Evolutionary conservation across 2,113 vertebrate species (phyloP), one percentile per base, ranked within the genome.

Genomic region (Dolichotis patagonum): DNA sequence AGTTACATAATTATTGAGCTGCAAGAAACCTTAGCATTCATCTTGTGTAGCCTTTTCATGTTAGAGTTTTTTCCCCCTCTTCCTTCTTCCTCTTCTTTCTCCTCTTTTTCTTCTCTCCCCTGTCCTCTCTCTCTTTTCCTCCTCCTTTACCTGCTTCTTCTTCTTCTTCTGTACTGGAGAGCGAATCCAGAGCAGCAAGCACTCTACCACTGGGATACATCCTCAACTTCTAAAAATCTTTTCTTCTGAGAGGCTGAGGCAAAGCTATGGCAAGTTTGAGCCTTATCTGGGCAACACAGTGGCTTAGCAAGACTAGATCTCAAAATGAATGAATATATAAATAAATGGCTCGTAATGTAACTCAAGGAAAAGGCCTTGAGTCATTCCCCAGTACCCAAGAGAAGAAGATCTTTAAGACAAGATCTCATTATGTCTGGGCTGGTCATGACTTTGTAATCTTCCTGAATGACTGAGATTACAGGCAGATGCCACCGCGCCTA

Each of bases 1-100:
- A 89, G 62, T 89, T 84, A 86, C 17, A 26, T 63, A 89, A 86
- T 84, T 83, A 67, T n/a, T 35, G 58, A 93, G 46, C 32, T 82
- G 35, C 24, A 91, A 54, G 75, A 88, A 84, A 16, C 26, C 26
- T 77, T 46, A 67, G 14, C 24, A 32, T 52, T 86, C 75, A 63
- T 90, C 56, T 80, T 93, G 16, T 67, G 92, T 17, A 83, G 65
- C 0, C 52, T 62, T 93, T 83, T 94, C 16, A 52, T 80, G 30
- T 49, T 80, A 80, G 2, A 52, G 46, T 35, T 52, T 80, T 49
- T 49, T 16, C 16, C 11, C 28, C 7, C 26, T 26, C 41, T 5
- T 43, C 4, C 43, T 30, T 1, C 75, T 7, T 46, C 26, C 19
- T 77, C 26, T 14, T 49, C 7, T 26, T 28, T 3, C 14, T 30